Percentiles rank a stretch among this genome's conserved stretches.
These are phyloP conservation scores for Polyommatus icarus DNA, from an alignment of 2,888 invertebrate genomes.

Conservation along the genomic window DNA sequence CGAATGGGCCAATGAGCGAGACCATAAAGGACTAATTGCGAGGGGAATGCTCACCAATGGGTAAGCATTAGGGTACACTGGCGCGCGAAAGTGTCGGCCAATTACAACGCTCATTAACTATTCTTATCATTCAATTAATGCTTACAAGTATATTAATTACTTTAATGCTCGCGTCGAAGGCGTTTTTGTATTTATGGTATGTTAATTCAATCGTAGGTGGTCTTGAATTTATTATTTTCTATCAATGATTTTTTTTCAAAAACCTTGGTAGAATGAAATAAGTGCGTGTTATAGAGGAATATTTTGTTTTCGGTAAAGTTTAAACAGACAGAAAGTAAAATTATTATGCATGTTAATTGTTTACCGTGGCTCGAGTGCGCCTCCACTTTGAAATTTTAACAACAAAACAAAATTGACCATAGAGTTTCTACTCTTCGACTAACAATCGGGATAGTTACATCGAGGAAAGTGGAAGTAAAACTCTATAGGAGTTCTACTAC, in stretches of 20 bases:
- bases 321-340: slow-evolving; percentile 54
- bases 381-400: slow-evolving; percentile 60
- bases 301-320: slow-evolving; percentile 48
- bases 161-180: background rate
- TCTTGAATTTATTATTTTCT: background rate
- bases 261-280: no score
- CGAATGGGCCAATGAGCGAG: slow-evolving; percentile 59
- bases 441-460: background rate
- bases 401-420: slow-evolving; percentile 49
- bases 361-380: slow-evolving; percentile 74
- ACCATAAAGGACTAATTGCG: slow-evolving; percentile 72
- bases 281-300: no score
- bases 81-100: slow-evolving; percentile 46
- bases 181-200: background rate
- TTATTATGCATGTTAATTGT: slow-evolving; percentile 74
- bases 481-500: no score
- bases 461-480: no score
- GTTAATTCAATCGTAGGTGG: slow-evolving; percentile 9
- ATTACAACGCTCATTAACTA: slow-evolving; percentile 30
- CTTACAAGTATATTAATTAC: slow-evolving; percentile 29
- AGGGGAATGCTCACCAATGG: slow-evolving; percentile 75
- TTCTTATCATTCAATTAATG: slow-evolving; percentile 19
- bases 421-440: slow-evolving; percentile 44
- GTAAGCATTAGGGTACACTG: slow-evolving; percentile 72
- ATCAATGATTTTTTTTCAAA: background rate